Base-by-base conservation (phyloP, 2,888 invertebrate species). In the Tachina grossa region DNA sequence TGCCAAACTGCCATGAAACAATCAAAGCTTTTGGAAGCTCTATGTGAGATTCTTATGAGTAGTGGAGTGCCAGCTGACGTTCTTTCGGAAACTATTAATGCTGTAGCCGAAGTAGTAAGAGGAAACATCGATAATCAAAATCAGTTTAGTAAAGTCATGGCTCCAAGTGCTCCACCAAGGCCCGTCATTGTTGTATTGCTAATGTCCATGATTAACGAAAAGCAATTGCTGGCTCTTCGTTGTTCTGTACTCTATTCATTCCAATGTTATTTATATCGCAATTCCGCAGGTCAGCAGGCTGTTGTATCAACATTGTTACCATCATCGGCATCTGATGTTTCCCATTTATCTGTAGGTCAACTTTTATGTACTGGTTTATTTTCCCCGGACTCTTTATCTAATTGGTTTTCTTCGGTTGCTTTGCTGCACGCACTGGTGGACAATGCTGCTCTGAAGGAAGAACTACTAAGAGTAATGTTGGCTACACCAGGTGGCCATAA, bases 201-300 rank as follows among this genome's bases (percentile, higher is more conserved):
- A 10, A 98, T 99, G 97, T 98, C 99, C 0, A 99, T 99, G 98
- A 98, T 98, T 9, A 98, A 99, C 92, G 99, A 99, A 92, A 98
- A 98, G 90, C 99, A 99, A 92, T 97, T 98, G 0, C 97, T 99
- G 91, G 93, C 94, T 0, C 92, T 97, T 89, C 96, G 99, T 85
- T 98, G 98, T 92, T 97, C 99, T 0, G 98, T 99, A 2, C 95
- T 99, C 1, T 99, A 99, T 93, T 98, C 98, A 92, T 99, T 99
- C 93, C 96, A 99, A 93, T 98, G 98, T 91, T 99, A 97, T 92
- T 93, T 99, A 10, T 97, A 96, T 92, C 97, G 97, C 93, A 99
- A 99, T 92, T 97, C 97, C 91, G 94, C 95, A 43, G 97, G 97
- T 3, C 98, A 98, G 92, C 95, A 95, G 1, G 95, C 96, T 88